These are phyloP conservation scores for Danionella cerebrum DNA, from an alignment of 2,113 vertebrate species.

Conservation along the genomic window DNA sequence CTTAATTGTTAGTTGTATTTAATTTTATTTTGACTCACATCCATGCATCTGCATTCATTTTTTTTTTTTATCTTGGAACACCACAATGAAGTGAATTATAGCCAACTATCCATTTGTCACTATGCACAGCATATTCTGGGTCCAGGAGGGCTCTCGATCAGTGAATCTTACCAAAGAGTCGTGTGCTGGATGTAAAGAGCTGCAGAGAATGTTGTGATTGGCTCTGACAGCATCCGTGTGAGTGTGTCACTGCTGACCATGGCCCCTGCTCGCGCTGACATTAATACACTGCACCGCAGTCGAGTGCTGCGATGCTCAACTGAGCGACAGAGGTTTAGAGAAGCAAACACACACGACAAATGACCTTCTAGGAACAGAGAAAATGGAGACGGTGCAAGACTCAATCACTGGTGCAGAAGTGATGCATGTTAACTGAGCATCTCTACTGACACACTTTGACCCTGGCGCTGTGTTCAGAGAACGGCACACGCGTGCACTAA, in stretches of 20 bases:
- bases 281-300: constrained; percentile 20
- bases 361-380: neutral
- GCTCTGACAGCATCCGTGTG: neutral
- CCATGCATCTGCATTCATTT: no score
- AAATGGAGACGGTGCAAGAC: constrained; percentile 9
- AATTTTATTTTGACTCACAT: no score
- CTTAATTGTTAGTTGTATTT: no score
- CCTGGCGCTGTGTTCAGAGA: neutral
- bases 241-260: neutral
- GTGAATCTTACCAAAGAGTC: no score
- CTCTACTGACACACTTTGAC: constrained; percentile 17
- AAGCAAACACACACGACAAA: constrained; percentile 12
- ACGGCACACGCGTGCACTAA: neutral
- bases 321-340: neutral
- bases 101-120: no score
- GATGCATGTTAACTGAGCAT: constrained; percentile 24
- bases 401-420: constrained; percentile 18
- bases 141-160: no score
- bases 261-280: constrained; percentile 8
- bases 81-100: no score
- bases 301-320: neutral
- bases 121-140: no score
- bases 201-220: no score
- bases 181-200: no score
- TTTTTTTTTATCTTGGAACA: no score